These are phyloP conservation scores for Lithophane ornitopus DNA, from an alignment of 2,888 invertebrate species.

Conservation along the genomic window DNA sequence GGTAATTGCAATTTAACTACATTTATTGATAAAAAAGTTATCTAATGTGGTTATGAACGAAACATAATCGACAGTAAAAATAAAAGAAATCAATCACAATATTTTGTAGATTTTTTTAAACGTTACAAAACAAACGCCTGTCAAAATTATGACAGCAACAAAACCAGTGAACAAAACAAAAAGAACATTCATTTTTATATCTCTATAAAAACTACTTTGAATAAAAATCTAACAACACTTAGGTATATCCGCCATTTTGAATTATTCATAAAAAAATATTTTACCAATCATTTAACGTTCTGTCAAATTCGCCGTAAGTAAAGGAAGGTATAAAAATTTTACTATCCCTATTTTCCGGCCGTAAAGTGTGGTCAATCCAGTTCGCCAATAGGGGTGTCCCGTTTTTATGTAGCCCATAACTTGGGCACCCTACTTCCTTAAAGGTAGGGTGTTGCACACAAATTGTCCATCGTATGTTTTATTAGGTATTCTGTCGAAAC, in stretches of 20 bases:
- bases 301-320: conserved; percentile 74
- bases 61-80: neutral
- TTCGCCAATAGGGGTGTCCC: conserved; percentile 72
- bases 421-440: conserved; percentile 70
- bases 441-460: conserved; percentile 69
- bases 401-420: conserved; percentile 78
- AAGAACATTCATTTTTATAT: neutral
- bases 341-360: conserved; percentile 78
- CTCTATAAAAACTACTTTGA: neutral
- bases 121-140: conserved; percentile 1
- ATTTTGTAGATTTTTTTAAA: neutral
- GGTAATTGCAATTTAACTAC: neutral
- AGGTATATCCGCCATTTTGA: conserved; percentile 60
- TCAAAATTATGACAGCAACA: conserved; percentile 10
- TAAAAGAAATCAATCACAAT: neutral
- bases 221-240: conserved; percentile 1
- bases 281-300: conserved; percentile 76
- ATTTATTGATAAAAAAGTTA: neutral
- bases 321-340: conserved; percentile 77
- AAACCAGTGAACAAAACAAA: neutral
- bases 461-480: conserved; percentile 72
- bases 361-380: conserved; percentile 83
- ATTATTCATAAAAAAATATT: conserved; percentile 75
- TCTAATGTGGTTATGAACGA: neutral
- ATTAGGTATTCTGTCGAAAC: conserved; percentile 63